These are phyloP conservation scores for Oxyteleia sp. DNA, from an alignment of 2,888 invertebrate genomes.

Conservation along the genomic window DNA sequence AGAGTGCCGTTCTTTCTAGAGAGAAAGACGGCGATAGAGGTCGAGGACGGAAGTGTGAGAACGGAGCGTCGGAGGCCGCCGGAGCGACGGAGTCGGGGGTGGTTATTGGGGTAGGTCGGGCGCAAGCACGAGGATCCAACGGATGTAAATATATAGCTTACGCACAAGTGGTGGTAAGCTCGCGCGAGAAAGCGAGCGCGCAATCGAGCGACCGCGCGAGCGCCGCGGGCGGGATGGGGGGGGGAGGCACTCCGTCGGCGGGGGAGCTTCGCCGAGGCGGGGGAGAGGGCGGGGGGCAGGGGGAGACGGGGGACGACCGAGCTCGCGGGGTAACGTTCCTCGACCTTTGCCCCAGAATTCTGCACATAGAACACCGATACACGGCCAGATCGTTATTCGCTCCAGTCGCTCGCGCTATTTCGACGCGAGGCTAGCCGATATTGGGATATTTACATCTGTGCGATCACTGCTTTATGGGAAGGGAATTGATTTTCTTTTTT, in stretches of 20 bases:
- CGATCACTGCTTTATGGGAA: slow-evolving; percentile 11
- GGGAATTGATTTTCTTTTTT: too few relatives aligned
- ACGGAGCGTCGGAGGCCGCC: slow-evolving; percentile 31
- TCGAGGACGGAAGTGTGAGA: slow-evolving; percentile 75
- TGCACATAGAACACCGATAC: slow-evolving; percentile 81
- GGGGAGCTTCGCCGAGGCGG: slow-evolving; percentile 46
- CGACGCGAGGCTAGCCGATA: slow-evolving; percentile 73
- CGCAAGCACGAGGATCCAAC: slow-evolving; percentile 82
- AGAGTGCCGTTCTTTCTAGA: too few relatives aligned
- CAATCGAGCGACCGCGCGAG: slow-evolving; percentile 48
- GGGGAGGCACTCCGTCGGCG: slow-evolving; percentile 65
- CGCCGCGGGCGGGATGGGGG: slow-evolving; percentile 58
- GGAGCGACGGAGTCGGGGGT: slow-evolving; percentile 48
- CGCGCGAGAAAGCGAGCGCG: slow-evolving; percentile 61
- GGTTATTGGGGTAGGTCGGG: slow-evolving; percentile 85
- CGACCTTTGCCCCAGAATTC: slow-evolving; percentile 87
- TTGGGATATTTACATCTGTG: slow-evolving; percentile 34
- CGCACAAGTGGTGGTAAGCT: slow-evolving; percentile 59
- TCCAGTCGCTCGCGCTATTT: slow-evolving; percentile 77
- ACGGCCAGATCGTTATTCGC: slow-evolving; percentile 81
- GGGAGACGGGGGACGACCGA: slow-evolving; percentile 60
- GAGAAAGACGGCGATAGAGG: slow-evolving; percentile 75
- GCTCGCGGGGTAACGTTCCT: slow-evolving; percentile 83
- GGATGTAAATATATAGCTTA: slow-evolving; percentile 67
- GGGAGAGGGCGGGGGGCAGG: too few relatives aligned